A percentile compares a stretch with the other conserved stretches of the same genome.
phyloP scores from a whole-genome alignment of 2,888 invertebrate species.

The Clivina fossor region DNA sequence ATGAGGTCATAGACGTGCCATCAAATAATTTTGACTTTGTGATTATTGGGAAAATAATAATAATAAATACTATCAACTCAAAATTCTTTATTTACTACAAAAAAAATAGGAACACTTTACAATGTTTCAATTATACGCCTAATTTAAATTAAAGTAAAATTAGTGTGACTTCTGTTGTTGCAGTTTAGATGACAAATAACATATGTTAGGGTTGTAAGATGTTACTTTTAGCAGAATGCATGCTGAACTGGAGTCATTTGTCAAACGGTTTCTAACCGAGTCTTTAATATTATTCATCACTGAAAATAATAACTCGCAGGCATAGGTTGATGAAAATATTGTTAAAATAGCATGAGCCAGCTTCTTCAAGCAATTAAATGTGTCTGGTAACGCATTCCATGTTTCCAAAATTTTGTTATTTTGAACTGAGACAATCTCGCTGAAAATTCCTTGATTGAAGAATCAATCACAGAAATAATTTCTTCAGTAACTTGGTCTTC shows the following conservation, averaged over 20 bases:
- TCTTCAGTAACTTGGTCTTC: conserved; percentile 28
- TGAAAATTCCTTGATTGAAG: conserved; percentile 25
- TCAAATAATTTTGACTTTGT: conserved; percentile 5
- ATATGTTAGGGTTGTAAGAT: conserved; percentile 35
- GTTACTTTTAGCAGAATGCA: conserved; percentile 37
- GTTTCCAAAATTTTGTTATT: conserved; percentile 36
- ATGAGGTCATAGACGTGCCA: no score
- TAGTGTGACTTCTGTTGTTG: conserved; percentile 37
- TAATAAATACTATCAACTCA: conserved; percentile 5
- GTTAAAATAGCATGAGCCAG: conserved; percentile 34
- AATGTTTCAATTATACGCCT: conserved; percentile 22
- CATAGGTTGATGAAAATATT: conserved; percentile 39
- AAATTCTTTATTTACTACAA: conserved; percentile 24
- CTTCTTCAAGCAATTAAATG: conserved; percentile 32
- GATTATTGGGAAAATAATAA: conserved; percentile 9
- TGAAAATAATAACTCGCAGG: no score
- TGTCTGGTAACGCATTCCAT: conserved; percentile 36
- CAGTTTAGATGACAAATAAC: conserved; percentile 36
- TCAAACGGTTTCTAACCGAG: conserved; percentile 38
- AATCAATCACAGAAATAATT: conserved; percentile 31
- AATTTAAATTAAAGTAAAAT: conserved; percentile 33
- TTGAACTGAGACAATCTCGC: conserved; percentile 34
- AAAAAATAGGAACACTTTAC: conserved; percentile 19
- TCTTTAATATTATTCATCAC: conserved; percentile 39
- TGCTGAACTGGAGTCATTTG: conserved; percentile 40